Evolutionary conservation across 2,888 invertebrate genomes (phyloP), one percentile per base, ranked within the genome.

Genomic region (Andrena haemorrhoa): DNA sequence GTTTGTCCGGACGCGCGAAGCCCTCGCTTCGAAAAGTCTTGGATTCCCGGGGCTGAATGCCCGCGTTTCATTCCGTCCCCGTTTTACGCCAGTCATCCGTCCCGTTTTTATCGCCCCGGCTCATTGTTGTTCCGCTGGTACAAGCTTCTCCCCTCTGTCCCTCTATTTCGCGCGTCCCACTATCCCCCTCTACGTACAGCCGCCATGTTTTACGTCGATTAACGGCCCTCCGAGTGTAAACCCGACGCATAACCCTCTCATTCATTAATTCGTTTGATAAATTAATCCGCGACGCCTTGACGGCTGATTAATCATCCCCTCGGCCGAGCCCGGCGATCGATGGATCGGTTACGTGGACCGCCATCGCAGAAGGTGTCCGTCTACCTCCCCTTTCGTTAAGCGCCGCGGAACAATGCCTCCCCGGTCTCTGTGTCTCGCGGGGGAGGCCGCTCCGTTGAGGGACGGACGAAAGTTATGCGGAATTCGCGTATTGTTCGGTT

Each of bases 241-340:
- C 35, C 26, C n/a, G 68, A 61, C 73, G 51, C 81, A 23, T 70
- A 73, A 63, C 71, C 61, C 51, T 51, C 51, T 51, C 65, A 20
- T 77, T 83, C 77, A 76, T 82, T 82, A 77, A 82, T 81, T 77
- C 70, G 61, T 49, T 61, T 82, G 82, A 82, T 81, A 81, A 81
- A 82, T 82, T 81, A 82, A 82, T 82, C 58, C 72, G 10, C 56
- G 77, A 53, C 64, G 26, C 33, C 12, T 20, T 16, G 82, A 73
- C 81, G 72, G 75, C 56, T 68, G 81, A 82, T 83, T 77, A 83
- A 83, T 82, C 83, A 69, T 82, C 47, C 65, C 20, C 63, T 23
- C 12, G 12, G 51, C 2, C 26, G 51, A 64, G 49, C 16, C 20
- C 10, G n/a, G 31, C 29, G 79, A 79, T 79, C 80, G 80, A 81